Percentiles rank a stretch among this genome's conserved stretches.
Conservation (phyloP, 2,797 vertebrate genomes). For the Mastacembelus armatus region DNA sequence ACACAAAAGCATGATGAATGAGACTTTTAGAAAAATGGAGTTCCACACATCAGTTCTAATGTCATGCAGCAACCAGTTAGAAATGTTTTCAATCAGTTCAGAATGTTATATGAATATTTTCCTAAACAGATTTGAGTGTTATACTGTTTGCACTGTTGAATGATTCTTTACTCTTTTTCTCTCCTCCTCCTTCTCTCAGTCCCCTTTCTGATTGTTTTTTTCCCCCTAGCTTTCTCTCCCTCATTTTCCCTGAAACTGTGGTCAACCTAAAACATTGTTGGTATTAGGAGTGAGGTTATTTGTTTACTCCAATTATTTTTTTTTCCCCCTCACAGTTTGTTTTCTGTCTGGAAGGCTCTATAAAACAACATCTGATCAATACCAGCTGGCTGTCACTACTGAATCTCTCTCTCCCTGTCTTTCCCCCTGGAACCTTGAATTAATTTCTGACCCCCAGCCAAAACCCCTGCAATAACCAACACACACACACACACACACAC, state of each 20-base stretch:
- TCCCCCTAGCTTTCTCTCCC: neutral
- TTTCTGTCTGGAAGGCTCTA: conserved; percentile 50
- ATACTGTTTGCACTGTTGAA: neutral
- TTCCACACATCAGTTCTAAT: neutral
- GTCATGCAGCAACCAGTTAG: neutral
- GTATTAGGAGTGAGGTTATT: conserved; percentile 29
- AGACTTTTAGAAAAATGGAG: neutral
- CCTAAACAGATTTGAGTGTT: neutral
- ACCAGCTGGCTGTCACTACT: conserved; percentile 22
- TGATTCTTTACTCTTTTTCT: neutral
- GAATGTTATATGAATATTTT: neutral
- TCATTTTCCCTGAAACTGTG: neutral
- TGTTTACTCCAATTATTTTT: conserved; percentile 46
- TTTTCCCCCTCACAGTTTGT: conserved; percentile 26
- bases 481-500: conserved; percentile 3
- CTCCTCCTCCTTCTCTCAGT: neutral
- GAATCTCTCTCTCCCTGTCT: conserved; percentile 19
- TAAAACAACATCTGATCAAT: conserved; percentile 66
- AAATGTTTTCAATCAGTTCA: neutral
- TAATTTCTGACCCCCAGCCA: conserved; percentile 51
- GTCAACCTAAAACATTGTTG: conserved; percentile 30
- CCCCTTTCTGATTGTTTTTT: neutral
- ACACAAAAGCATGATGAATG: neutral
- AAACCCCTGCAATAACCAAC: conserved; percentile 11
- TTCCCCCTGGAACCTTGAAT: conserved; percentile 45